These are phyloP conservation scores for Marmota flaviventris DNA, from an alignment of 2,113 vertebrate genomes.

Conservation along the genomic window DNA sequence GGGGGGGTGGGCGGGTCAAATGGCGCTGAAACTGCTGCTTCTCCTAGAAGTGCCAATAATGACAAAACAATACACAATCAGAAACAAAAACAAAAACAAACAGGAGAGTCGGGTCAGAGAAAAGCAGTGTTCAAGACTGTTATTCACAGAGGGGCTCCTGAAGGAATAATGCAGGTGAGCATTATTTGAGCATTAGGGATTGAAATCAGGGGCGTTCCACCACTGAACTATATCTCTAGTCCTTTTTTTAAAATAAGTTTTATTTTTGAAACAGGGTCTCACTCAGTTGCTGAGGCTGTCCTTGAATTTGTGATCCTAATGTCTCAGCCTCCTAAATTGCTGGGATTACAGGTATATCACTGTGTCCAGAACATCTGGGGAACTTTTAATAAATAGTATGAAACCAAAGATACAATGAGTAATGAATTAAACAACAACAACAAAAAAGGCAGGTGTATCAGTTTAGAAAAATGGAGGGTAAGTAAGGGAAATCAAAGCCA, in stretches of 20 bases:
- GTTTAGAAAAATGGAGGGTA: not conserved
- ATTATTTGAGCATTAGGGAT: not conserved
- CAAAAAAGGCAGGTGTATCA: not conserved
- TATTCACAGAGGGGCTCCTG: not conserved
- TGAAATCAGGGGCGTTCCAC: too few relatives aligned
- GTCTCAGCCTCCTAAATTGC: too few relatives aligned
- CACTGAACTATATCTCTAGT: too few relatives aligned
- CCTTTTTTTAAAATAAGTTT: too few relatives aligned
- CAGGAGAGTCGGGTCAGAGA: not conserved
- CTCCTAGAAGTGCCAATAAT: constrained; percentile 87
- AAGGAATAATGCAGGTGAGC: not conserved
- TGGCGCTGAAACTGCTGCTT: constrained; percentile 98
- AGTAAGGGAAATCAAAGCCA: not conserved
- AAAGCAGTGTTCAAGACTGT: not conserved
- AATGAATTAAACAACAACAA: not conserved
- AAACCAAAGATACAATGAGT: not conserved
- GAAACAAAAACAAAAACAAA: not conserved
- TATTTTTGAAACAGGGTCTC: too few relatives aligned
- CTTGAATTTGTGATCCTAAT: too few relatives aligned
- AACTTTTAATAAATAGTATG: not conserved
- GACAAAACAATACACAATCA: not conserved
- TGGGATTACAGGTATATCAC: too few relatives aligned
- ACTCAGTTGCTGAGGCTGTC: too few relatives aligned
- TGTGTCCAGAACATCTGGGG: too few relatives aligned
- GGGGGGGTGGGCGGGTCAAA: constrained; percentile 95